A percentile compares a stretch with the other conserved stretches of the same genome.
These are phyloP conservation scores for Archips xylosteana DNA, from an alignment of 2,888 invertebrate species.

Conservation along the genomic window DNA sequence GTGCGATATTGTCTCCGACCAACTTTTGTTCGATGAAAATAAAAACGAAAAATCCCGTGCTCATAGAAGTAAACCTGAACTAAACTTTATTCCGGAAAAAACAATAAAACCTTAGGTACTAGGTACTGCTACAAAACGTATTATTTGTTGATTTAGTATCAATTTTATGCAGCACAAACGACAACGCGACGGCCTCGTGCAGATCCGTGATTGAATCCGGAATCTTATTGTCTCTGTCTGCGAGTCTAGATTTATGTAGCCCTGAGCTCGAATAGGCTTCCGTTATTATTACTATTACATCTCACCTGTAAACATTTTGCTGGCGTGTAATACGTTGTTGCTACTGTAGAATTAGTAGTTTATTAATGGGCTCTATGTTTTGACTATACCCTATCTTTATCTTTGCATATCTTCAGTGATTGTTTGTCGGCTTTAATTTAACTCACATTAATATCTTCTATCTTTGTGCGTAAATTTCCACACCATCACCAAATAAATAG, in stretches of 20 bases:
- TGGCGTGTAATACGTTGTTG: background rate
- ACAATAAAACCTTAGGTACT: background rate
- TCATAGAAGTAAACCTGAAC: too few relatives aligned
- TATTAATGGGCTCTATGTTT: background rate
- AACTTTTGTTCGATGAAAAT: too few relatives aligned
- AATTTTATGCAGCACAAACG: constrained; percentile 14
- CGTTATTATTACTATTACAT: background rate
- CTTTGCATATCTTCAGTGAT: background rate
- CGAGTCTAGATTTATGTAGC: constrained; percentile 38
- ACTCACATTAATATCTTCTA: background rate
- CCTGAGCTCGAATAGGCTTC: constrained; percentile 25
- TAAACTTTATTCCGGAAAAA: background rate
- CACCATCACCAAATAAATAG: too few relatives aligned
- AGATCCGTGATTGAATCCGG: constrained; percentile 50
- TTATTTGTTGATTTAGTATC: constrained; percentile 1
- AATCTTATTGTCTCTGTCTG: constrained; percentile 38
- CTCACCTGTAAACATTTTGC: background rate
- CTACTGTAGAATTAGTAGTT: background rate
- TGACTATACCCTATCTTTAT: background rate
- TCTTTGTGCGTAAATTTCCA: background rate
- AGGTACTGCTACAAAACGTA: background rate
- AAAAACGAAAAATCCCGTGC: too few relatives aligned
- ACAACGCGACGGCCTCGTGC: constrained; percentile 45
- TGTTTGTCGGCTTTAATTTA: background rate
- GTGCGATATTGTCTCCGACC: too few relatives aligned